Base-by-base conservation (phyloP, 2,888 invertebrate species). In the Meloe dianella region DNA sequence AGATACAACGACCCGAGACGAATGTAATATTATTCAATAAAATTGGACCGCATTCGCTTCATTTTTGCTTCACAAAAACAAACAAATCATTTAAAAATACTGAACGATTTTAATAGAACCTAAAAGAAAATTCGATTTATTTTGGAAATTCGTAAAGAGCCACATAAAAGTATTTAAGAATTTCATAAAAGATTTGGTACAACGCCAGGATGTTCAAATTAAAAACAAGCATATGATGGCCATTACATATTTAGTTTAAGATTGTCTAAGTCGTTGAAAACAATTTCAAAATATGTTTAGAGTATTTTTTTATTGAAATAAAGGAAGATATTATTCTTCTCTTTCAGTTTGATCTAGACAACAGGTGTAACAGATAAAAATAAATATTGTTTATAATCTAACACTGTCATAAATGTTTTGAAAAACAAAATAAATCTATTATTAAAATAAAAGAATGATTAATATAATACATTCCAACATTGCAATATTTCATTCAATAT, bases 361-460 rank as follows among this genome's bases (percentile, higher is more conserved):
- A 30, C 35, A 35, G 35, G 35, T 35, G 35, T 14, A 12, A 14
- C 5, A 14, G 4, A 35, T 12, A 35, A 41, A 7, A 41, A 41
- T 41, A 41, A 20, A 32, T 32, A 30, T 30, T 59, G 32, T 32
- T 35, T 41, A 41, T 7, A 41, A 41, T 41, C n/a, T 41, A 41
- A n/a, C 41, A 41, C n/a, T n/a, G 41, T 41, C 35, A 3, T 0
- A 54, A 56, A 29, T 61, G 27, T 57, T 32, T 32, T 32, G 29
- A 17, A 17, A 30, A 57, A 22, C 17, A 57, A 30, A 57, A 22
- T 9, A 57, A 14, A 59, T 41, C 24, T 63, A 22, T 41, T 22
- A 41, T 41, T 17, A 17, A 17, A 17, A 17, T 17, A 17, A 2
- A 17, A 41, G 41, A 41, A n/a, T 14, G 2, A 32, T 35, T 12